Base-by-base conservation (phyloP, 2,888 invertebrate genomes). In the Acronicta alni region DNA sequence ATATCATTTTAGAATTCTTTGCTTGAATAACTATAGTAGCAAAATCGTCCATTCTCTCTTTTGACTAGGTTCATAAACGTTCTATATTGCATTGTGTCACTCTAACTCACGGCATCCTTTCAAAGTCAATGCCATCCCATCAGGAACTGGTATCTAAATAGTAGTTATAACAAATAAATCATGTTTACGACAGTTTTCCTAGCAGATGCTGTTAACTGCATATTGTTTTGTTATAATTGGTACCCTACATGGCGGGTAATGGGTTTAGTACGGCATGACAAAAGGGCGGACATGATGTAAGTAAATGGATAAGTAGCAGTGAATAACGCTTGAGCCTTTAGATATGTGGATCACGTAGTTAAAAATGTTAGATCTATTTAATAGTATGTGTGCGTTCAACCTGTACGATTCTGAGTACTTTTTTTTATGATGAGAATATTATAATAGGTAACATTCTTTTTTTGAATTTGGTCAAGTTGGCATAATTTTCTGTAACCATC, bases 191-290 rank as follows among this genome's bases (percentile, higher is more conserved):
- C 47, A 59, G 68, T 74, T 74, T 77, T 76, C 75, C 72, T 72
- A 66, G 57, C 70, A 69, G 52, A 57, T 45, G 39, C 48, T 66
- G 47, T 51, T 79, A 76, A 82, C 55, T 75, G 60, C 77, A 79
- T 65, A 84, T 85, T 81, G 84, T 82, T 71, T 72, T 67, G 68
- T 72, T 78, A 68, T 84, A 81, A 85, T 81, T 75, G 78, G 47
- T 57, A 46, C 79, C 77, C 15, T 79, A 72, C 72, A 77, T 55
- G 79, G 79, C 17, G 16, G 49, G 41, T 75, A 78, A 78, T 81
- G 66, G 60, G 56, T 67, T 60, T 54, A 59, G 58, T 68, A 60
- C 45, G 55, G 49, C 47, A 14, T 59, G 57, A 71, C 73, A 76
- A 74, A 76, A 61, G 71, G 49, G 44, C 70, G 60, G 66, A 65